A percentile compares a stretch with the other conserved stretches of the same genome.
These are phyloP conservation scores for Axis porcinus DNA, from an alignment of 2,113 vertebrate species.

Conservation along the genomic window DNA sequence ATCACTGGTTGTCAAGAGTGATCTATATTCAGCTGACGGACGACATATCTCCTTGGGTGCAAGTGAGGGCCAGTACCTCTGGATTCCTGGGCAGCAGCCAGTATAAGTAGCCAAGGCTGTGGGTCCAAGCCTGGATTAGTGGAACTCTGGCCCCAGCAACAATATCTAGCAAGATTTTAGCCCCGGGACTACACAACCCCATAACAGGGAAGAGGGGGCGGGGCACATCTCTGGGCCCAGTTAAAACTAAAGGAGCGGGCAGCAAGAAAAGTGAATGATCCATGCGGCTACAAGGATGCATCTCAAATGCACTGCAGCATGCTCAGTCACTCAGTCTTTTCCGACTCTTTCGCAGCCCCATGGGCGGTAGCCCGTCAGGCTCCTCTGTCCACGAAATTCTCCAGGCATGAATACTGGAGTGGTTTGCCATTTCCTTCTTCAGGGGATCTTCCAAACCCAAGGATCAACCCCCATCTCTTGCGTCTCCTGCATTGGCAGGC, in stretches of 20 bases:
- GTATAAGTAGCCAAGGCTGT: not conserved
- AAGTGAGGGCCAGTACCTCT: not conserved
- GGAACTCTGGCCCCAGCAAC: not conserved
- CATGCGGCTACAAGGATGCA: fast-evolving
- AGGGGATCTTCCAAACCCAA: not conserved
- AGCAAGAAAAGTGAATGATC: not conserved
- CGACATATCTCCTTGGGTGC: fast-evolving
- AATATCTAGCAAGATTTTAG: not conserved
- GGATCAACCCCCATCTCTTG: not conserved
- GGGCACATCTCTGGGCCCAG: not conserved
- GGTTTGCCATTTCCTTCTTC: not conserved
- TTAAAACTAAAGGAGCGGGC: no score
- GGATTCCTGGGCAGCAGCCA: not conserved
- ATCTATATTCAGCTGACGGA: not conserved
- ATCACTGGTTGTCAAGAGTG: not conserved
- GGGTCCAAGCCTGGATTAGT: not conserved
- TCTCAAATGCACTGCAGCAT: not conserved
- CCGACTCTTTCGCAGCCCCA: not conserved
- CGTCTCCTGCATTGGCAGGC: not conserved
- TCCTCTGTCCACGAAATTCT: not conserved
- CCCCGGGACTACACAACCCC: not conserved
- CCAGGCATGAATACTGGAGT: not conserved
- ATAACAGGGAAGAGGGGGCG: not conserved
- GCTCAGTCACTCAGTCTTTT: not conserved
- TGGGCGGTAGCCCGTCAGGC: not conserved